Evolutionary conservation across 2,888 invertebrate genomes (phyloP), one percentile per base, ranked within the genome.

Genomic region (Noctua fimbriata): DNA sequence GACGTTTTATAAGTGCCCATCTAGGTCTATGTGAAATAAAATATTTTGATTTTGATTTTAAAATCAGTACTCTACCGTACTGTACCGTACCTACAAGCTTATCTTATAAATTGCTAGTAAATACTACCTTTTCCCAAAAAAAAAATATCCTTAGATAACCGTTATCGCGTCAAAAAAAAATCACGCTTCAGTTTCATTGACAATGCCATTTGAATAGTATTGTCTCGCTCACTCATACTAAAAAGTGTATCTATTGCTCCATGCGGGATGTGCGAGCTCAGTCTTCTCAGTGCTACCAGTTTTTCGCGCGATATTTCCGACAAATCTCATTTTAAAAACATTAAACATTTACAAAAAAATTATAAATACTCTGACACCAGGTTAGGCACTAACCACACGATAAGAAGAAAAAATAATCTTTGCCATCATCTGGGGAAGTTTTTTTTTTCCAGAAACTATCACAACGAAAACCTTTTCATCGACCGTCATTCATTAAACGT

Each of bases 401-500:
- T 41, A 41, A 41, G 41, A 41, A 41, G 41, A 41, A 41, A 0
- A 36, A 36, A 10, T 58, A 1, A 36, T 36, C 32, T 36, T 36
- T 12, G 12, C n/a, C 1, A 55, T n/a, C 12, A 12, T 55, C 4
- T 12, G 12, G 10, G n/a, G 12, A 12, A 55, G 55, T 4, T n/a
- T 58, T n/a, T n/a, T n/a, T n/a, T 52, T 21, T 7, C 44, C 44
- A 1, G 41, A 44, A 44, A 14, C 14, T 12, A 44, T 44, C 3
- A 44, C 47, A 14, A 3, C 47, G 49, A 18, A 16, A 49, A 49
- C 12, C 2, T 28, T 41, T 28, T 69, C 1, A 18, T 18, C 5
- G 12, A 18, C 7, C 24, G n/a, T 44, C 12, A 55, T 16, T 47
- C 4, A 36, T 36, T 9, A 58, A 49, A 81, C 86, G 79, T 79